These are phyloP conservation scores for Tragelaphus buxtoni DNA, from an alignment of 2,113 vertebrate genomes.

Conservation along the genomic window DNA sequence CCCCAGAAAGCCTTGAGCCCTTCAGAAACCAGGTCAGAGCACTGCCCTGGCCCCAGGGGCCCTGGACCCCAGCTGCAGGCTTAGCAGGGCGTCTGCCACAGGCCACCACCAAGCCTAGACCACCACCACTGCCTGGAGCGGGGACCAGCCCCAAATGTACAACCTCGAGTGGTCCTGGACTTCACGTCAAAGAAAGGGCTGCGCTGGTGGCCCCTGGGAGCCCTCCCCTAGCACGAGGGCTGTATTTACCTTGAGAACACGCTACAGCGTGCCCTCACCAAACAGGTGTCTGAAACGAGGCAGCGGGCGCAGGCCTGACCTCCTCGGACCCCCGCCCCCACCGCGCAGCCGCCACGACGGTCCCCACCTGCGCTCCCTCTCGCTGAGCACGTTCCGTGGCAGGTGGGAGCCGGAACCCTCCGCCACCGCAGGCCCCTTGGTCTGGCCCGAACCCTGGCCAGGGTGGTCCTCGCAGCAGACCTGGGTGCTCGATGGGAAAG, in stretches of 20 bases:
- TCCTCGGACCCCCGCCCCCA: not conserved
- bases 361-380: conserved; percentile 75
- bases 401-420: not conserved
- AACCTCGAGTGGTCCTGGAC: rapidly evolving
- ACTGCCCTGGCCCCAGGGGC: not conserved
- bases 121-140: not conserved
- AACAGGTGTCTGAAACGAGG: not conserved
- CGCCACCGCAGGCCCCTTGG: not conserved
- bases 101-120: not conserved
- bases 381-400: conserved; percentile 68
- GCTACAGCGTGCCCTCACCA: rapidly evolving
- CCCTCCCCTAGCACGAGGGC: rapidly evolving
- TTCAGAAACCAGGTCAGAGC: rapidly evolving
- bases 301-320: too few relatives aligned
- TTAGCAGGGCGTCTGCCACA: rapidly evolving
- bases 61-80: rapidly evolving
- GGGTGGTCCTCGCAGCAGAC: not conserved
- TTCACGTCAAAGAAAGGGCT: not conserved
- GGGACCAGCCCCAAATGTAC: rapidly evolving
- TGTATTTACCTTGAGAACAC: rapidly evolving
- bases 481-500: rapidly evolving
- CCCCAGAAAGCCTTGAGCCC: not conserved
- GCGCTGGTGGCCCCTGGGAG: rapidly evolving
- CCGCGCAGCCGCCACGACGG: too few relatives aligned
- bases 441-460: rapidly evolving